Evolutionary conservation across 2,113 vertebrate genomes (phyloP).

Genomic region (Odobenus rosmarus): DNA sequence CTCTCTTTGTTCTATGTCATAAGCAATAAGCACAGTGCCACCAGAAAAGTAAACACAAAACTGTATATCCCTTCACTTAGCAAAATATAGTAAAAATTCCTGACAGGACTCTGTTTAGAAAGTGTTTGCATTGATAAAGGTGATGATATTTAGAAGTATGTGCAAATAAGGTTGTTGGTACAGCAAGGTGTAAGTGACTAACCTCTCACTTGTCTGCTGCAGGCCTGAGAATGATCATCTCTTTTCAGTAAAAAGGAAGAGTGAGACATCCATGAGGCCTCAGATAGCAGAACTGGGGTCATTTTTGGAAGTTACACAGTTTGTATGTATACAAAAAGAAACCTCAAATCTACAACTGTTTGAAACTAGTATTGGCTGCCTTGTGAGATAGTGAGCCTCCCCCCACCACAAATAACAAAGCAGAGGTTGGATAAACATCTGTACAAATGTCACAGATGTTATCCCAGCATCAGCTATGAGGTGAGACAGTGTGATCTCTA

Average conservation of each 20-base stretch:
- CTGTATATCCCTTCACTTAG: background rate
- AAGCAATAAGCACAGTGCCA: background rate
- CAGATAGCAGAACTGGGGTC: background rate
- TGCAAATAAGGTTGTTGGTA: background rate
- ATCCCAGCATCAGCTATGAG: background rate
- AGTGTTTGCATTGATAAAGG: background rate
- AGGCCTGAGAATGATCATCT: background rate
- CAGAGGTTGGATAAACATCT: background rate
- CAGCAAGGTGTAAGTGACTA: background rate
- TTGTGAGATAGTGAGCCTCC: background rate
- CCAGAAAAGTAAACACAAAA: background rate
- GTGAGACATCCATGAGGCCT: background rate
- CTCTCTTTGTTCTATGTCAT: background rate
- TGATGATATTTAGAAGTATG: background rate
- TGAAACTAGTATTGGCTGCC: background rate
- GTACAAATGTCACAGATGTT: background rate
- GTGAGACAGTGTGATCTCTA: background rate
- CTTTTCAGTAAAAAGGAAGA: background rate
- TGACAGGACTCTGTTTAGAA: constrained; percentile 17
- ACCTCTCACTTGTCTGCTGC: background rate
- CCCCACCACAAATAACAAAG: background rate
- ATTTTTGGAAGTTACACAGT: background rate
- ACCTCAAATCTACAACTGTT: background rate
- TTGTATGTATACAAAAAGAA: background rate
- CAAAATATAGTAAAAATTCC: constrained; percentile 12